These are phyloP conservation scores for Aphaenogaster rudis DNA, from an alignment of 1,140 invertebrate genomes.

Conservation along the genomic window DNA sequence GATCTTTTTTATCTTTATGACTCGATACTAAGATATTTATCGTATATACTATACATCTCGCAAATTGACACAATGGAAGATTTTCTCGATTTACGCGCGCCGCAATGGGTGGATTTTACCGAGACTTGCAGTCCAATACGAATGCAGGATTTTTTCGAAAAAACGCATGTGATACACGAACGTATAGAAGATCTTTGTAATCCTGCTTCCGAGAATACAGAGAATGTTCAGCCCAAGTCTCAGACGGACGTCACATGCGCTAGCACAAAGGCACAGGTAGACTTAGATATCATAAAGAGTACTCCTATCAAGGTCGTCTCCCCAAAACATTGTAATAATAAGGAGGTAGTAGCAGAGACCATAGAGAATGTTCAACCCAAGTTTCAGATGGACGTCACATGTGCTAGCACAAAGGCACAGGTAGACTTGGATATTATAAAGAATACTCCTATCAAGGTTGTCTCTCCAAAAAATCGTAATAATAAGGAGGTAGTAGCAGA, in stretches of 20 bases:
- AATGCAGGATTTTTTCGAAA: constrained; percentile 78
- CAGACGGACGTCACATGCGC: background rate
- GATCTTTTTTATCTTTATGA: constrained; percentile 7
- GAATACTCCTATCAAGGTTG: constrained; percentile 69
- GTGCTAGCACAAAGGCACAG: constrained; percentile 21
- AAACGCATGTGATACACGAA: constrained; percentile 62
- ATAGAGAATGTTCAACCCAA: constrained; percentile 18
- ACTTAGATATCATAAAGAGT: constrained; percentile 73
- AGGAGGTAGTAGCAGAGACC: constrained; percentile 66
- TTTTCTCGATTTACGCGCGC: constrained; percentile 70
- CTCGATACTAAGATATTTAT: background rate
- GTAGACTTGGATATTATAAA: constrained; percentile 73
- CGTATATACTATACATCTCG: background rate
- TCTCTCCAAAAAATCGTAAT: constrained; percentile 68
- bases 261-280: constrained; percentile 46
- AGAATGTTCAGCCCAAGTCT: background rate
- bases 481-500: constrained; percentile 69
- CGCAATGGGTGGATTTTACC: constrained; percentile 82
- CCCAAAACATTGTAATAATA: constrained; percentile 67
- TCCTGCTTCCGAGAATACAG: background rate
- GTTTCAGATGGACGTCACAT: background rate
- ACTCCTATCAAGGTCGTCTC: constrained; percentile 72
- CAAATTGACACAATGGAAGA: constrained; percentile 70
- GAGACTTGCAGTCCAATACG: constrained; percentile 69
- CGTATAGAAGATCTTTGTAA: background rate